Evolutionary conservation across 2,888 invertebrate genomes (phyloP), one percentile per base, ranked within the genome.

Genomic region (Drosophila pseudotalamancana): DNA sequence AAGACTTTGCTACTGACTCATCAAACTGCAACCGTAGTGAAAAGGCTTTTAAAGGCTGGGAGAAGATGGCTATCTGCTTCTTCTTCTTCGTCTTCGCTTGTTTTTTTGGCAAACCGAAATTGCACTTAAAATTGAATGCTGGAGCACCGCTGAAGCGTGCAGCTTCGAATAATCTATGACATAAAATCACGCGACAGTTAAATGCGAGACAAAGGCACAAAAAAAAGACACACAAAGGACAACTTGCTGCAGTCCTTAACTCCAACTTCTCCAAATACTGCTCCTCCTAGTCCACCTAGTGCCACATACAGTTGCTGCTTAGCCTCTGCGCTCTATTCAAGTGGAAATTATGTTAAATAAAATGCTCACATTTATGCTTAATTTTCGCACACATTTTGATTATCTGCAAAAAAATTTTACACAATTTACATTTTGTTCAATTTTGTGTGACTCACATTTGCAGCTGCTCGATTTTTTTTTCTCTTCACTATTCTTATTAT

Each of bases 131-230:
- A 87, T 69, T 71, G 82, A 73, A 81, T 61, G 79, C 54, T 48
- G 31, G 43, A 16, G 40, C 43, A 25, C 27, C 34, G 19, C 48
- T 49, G 31, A 39, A 49, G 42, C 51, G 31, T 51, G 37, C 51
- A 29, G 21, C 31, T 34, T 29, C 32, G 19, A 43, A 81, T 81
- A 85, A 81, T 87, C 81, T 87, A 85, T 85, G 69, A 53, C 59
- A 85, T 85, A 69, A 77, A 81, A 87, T 77, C 81, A 87, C 86
- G 82, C 81, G 87, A 87, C 87, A 87, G 57, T 77, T 80, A 72
- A 80, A 56, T 37, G 67, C 55, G 80, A 80, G 85, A 80, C 87
- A 87, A 87, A 84, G 81, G 56, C 61, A 19, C 12, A 6, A 16
- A 14, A 9, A 29, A 35, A 54, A 34, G 55, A 49, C 46, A 46